These are phyloP conservation scores for Drosophila tani DNA, from an alignment of 1,140 invertebrate species.

Conservation along the genomic window DNA sequence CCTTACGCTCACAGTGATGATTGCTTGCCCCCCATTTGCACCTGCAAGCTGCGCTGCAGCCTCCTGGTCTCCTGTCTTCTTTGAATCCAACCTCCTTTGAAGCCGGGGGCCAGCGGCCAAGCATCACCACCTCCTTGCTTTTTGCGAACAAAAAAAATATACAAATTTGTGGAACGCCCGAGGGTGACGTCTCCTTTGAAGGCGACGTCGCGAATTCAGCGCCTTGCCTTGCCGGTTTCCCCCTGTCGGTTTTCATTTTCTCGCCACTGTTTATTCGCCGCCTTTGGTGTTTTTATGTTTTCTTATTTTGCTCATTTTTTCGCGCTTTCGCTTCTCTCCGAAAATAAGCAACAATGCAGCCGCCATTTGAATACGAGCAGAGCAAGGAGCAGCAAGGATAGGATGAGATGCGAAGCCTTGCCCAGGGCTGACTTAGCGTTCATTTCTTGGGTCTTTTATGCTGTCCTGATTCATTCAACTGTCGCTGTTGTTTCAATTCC, in stretches of 20 bases:
- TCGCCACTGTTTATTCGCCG: constrained; percentile 39
- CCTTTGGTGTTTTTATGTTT: constrained; percentile 44
- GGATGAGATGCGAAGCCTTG: constrained; percentile 25
- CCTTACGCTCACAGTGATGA: constrained; percentile 40
- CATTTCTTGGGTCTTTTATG: constrained; percentile 49
- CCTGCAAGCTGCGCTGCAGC: constrained; percentile 15
- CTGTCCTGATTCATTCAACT: constrained; percentile 64
- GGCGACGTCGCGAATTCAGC: constrained; percentile 61
- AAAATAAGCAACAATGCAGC: constrained; percentile 59
- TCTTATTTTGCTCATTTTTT: constrained; percentile 50
- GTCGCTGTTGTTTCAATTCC: constrained; percentile 67
- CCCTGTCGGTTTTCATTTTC: constrained; percentile 56
- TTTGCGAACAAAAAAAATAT: constrained; percentile 25
- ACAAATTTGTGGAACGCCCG: constrained; percentile 47
- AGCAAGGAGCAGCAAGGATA: constrained; percentile 29
- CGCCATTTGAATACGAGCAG: constrained; percentile 55
- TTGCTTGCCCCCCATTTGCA: constrained; percentile 29
- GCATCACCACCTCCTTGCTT: constrained; percentile 16
- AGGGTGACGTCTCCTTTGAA: constrained; percentile 63
- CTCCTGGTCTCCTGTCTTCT: not conserved
- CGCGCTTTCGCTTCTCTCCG: constrained; percentile 27
- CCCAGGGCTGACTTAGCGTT: constrained; percentile 37
- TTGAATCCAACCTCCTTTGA: constrained; percentile 5
- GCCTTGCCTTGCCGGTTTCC: constrained; percentile 61
- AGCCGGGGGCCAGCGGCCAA: constrained; percentile 41